A percentile compares a stretch with the other conserved stretches of the same genome.
phyloP scores from a whole-genome alignment of 2,113 vertebrate species.

The Eudyptes chrysolophus region DNA sequence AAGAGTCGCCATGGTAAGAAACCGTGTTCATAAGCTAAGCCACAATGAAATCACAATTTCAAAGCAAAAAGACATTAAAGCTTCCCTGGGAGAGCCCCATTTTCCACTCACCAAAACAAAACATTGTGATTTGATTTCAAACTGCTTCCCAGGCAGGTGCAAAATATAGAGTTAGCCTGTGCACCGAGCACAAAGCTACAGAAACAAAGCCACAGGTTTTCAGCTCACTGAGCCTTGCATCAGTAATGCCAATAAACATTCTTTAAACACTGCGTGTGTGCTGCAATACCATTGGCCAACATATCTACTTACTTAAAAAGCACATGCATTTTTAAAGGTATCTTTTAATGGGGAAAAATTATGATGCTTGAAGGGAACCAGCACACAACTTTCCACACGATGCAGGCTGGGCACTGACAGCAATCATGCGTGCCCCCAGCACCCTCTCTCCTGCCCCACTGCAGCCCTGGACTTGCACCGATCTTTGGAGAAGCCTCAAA shows the following conservation, averaged over 20 bases:
- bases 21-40: not conserved
- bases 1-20: not conserved
- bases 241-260: not conserved
- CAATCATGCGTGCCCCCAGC: not conserved
- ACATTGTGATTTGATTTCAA: not conserved
- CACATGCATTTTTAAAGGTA: not conserved
- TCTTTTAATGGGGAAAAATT: not conserved
- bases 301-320: not conserved
- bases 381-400: not conserved
- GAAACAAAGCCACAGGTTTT: not conserved
- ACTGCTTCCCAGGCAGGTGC: not conserved
- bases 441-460: not conserved
- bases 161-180: not conserved
- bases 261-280: not conserved
- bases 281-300: not conserved
- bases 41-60: not conserved
- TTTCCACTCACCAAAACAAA: not conserved
- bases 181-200: not conserved
- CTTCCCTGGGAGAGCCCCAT: not conserved
- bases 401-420: not conserved
- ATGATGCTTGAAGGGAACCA: not conserved
- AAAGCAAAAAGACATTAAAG: not conserved
- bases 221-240: not conserved
- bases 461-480: not conserved
- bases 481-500: not conserved